Evolutionary conservation across 2,113 vertebrate genomes (phyloP).

Genomic region (Zeus faber): DNA sequence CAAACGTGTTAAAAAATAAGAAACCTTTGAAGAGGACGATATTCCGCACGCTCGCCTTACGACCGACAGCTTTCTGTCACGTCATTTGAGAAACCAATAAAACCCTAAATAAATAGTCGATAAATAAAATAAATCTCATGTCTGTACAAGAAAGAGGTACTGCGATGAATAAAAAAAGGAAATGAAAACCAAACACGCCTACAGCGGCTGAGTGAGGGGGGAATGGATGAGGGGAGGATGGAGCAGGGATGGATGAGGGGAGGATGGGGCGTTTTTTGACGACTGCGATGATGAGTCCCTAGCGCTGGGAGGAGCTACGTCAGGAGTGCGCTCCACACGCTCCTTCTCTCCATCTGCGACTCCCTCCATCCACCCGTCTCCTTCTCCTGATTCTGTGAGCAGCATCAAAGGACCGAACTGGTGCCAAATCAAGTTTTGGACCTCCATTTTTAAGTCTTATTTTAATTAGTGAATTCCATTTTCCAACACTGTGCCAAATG

Average conservation of each 20-base stretch:
- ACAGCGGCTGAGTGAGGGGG: slow-evolving; percentile 28
- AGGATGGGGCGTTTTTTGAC: not conserved
- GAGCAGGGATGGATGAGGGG: not conserved
- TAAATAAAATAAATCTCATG: slow-evolving; percentile 68
- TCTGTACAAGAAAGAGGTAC: slow-evolving; percentile 66
- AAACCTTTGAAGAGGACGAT: slow-evolving; percentile 36
- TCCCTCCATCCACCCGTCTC: too few species aligned
- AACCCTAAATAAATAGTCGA: slow-evolving; percentile 44
- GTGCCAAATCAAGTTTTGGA: too few species aligned
- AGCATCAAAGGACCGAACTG: too few species aligned
- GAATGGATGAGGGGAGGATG: slow-evolving; percentile 9
- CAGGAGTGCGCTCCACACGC: too few species aligned
- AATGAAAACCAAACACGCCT: slow-evolving; percentile 23
- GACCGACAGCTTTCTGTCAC: slow-evolving; percentile 32
- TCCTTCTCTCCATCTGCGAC: too few species aligned
- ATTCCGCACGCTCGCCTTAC: slow-evolving; percentile 18
- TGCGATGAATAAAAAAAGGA: slow-evolving; percentile 39
- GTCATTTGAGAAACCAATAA: slow-evolving; percentile 42
- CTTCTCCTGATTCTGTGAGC: too few species aligned
- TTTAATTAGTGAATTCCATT: too few species aligned
- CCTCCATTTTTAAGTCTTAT: too few species aligned
- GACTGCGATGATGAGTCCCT: not conserved
- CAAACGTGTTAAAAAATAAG: slow-evolving; percentile 34
- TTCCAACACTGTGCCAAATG: too few species aligned
- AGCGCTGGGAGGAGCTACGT: too few species aligned